Evolutionary conservation across 2,113 vertebrate species (phyloP), one percentile per base, ranked within the genome.

Genomic region (Brachirus orientalis): DNA sequence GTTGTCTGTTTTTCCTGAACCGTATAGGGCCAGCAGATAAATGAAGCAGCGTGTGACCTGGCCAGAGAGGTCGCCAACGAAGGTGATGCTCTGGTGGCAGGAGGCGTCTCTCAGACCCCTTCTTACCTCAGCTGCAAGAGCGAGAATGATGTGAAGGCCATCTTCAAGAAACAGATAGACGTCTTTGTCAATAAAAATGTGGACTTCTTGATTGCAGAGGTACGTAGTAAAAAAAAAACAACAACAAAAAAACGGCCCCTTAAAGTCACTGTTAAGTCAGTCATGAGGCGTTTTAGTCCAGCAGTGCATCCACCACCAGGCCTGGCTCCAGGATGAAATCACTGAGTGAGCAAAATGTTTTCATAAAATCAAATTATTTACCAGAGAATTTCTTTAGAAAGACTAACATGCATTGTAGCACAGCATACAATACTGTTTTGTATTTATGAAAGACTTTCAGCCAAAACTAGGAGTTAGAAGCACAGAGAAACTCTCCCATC

Each of bases 171-270:
- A 43, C 98, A 99, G 76, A 35, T 95, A 0, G 94, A 96, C 0
- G 92, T 98, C 69, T 99, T 99, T 33, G 10, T 94, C 64, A 92
- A 93, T 85, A 99, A 98, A 74, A 91, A 97, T 0, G 96, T 98
- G 43, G 96, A 99, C 89, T 98, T 99, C 82, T 40, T 99, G 82
- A 97, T 99, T 63, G 97, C 98, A 38, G 98, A 99, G 96, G 98
- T 98, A 87, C 82, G 38, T 4, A 1, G 0, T 3, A 12, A 4
- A 50, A 38, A 35, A 5, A 8, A n/a, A n/a, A n/a, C n/a, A n/a
- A n/a, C n/a, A n/a, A n/a, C n/a, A n/a, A n/a, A n/a, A n/a, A 1
- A 1, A 11, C 10, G 44, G 16, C 44, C 9, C 16, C 28, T 28
- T 28, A 28, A 28, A 28, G n/a, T n/a, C n/a, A n/a, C n/a, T n/a